phyloP scores from a whole-genome alignment of 53 echinoderm and acorn worm species.

The Astropecten irregularis region DNA sequence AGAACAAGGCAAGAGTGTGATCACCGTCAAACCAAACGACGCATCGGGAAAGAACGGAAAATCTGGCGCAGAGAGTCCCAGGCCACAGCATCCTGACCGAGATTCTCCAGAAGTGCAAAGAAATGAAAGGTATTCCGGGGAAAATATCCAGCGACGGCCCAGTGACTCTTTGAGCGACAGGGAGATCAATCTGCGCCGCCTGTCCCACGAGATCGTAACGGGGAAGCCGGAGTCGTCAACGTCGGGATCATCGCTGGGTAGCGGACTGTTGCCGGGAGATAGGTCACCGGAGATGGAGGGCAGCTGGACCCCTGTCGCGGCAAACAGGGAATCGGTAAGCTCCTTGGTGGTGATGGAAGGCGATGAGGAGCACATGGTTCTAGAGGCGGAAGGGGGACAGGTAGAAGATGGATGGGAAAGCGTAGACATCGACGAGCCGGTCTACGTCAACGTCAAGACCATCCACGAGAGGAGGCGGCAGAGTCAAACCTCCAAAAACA shows the following conservation, averaged over 20 bases:
- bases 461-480: constrained; percentile 14
- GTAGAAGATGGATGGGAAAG: not conserved
- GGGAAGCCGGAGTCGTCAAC: constrained; percentile 19
- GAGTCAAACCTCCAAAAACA: not conserved
- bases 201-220: constrained; percentile 36
- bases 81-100: not conserved
- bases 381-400: not conserved
- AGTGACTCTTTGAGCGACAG: constrained; percentile 16
- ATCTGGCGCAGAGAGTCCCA: not conserved
- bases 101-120: not conserved
- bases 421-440: constrained; percentile 40
- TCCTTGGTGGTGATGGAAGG: not conserved
- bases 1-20: not conserved
- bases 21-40: not conserved
- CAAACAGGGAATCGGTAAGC: not conserved
- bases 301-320: not conserved
- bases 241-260: constrained; percentile 4
- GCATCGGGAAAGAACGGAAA: not conserved
- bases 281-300: not conserved
- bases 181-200: constrained; percentile 28
- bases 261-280: too few relatives aligned
- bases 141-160: not conserved
- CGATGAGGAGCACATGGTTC: not conserved
- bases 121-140: not conserved
- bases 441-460: constrained; percentile 26